phyloP scores from a whole-genome alignment of 2,888 invertebrate species.

The Aricia artaxerxes region DNA sequence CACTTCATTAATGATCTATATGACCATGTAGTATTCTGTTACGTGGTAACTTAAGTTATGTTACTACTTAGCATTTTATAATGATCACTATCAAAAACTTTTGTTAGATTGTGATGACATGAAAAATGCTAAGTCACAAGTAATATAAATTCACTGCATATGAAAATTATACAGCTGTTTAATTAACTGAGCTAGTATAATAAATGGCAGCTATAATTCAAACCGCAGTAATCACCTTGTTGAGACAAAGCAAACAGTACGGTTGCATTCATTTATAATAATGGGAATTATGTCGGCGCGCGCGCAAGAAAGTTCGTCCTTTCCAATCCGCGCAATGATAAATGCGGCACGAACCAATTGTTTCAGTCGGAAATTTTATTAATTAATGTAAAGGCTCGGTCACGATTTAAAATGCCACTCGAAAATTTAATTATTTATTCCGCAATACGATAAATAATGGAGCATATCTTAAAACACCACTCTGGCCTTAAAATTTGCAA shows the following conservation, averaged over 20 bases:
- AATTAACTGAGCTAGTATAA: background rate
- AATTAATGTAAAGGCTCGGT: slow-evolving; percentile 45
- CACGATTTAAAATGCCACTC: slow-evolving; percentile 44
- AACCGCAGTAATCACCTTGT: slow-evolving; percentile 9
- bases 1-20: no score
- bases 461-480: slow-evolving; percentile 42
- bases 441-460: slow-evolving; percentile 40
- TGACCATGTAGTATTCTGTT: no score
- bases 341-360: slow-evolving; percentile 46
- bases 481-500: slow-evolving; percentile 40
- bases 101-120: background rate
- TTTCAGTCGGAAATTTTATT: slow-evolving; percentile 46
- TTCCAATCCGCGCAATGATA: slow-evolving; percentile 45
- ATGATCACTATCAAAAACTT: no score
- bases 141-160: background rate
- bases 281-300: slow-evolving; percentile 41
- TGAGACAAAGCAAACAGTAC: slow-evolving; percentile 33
- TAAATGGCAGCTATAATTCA: slow-evolving; percentile 6
- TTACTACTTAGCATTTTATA: no score
- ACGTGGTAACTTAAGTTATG: no score
- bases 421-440: slow-evolving; percentile 38
- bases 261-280: slow-evolving; percentile 38
- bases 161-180: background rate
- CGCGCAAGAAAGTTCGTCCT: slow-evolving; percentile 42
- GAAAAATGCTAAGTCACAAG: background rate